Evolutionary conservation across 2,113 vertebrate species (phyloP).

Genomic region (Varanus salvator): DNA sequence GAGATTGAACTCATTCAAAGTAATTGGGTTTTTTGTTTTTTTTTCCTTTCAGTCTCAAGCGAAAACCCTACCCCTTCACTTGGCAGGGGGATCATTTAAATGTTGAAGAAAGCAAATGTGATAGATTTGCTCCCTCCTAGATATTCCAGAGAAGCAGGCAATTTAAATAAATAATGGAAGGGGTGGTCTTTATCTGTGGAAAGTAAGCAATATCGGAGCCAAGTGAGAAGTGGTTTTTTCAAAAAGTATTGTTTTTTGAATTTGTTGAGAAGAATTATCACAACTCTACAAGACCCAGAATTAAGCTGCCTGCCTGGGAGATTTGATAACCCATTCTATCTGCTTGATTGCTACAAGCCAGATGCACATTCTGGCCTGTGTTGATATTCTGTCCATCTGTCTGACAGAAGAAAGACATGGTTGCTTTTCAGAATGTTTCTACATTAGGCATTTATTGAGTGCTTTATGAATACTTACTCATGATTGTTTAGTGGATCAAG

Average conservation of each 20-base stretch:
- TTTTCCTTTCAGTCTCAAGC: too few species aligned
- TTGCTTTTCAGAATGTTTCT: not conserved
- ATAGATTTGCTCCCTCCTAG: too few species aligned
- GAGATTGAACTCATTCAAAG: too few species aligned
- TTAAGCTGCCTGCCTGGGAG: too few species aligned
- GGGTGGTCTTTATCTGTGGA: not conserved
- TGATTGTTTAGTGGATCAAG: too few species aligned
- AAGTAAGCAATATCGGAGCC: not conserved
- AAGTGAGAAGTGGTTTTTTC: not conserved
- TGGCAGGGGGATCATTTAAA: too few species aligned
- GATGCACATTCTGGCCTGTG: not conserved
- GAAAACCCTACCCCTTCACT: too few species aligned
- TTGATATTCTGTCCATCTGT: not conserved
- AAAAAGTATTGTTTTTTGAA: not conserved
- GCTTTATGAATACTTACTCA: too few species aligned
- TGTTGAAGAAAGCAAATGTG: too few species aligned
- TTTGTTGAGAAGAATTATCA: not conserved
- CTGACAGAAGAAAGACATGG: not conserved
- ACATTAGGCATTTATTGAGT: too few species aligned
- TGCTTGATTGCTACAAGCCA: not conserved
- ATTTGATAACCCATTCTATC: not conserved
- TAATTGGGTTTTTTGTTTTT: too few species aligned
- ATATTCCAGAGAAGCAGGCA: not conserved
- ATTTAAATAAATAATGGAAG: not conserved
- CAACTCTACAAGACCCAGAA: not conserved